phyloP scores from a whole-genome alignment of 2,888 invertebrate genomes.

The Epistrophe eligans region DNA sequence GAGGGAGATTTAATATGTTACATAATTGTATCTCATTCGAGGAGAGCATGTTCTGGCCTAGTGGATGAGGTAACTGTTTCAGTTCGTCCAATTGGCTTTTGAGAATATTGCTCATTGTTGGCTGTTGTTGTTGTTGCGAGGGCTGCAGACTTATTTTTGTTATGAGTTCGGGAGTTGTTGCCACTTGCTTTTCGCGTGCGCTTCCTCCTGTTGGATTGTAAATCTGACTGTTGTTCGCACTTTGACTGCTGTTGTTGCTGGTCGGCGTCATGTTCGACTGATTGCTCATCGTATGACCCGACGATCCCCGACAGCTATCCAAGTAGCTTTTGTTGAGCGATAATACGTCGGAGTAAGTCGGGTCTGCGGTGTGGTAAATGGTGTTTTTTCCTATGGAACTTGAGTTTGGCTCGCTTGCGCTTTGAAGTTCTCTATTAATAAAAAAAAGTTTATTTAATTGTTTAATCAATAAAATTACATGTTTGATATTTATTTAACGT shows the following conservation, averaged over 20 bases:
- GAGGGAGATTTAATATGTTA: constrained; percentile 90
- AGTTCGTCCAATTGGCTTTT: constrained; percentile 83
- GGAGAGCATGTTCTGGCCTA: constrained; percentile 86
- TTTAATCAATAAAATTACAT: neutral
- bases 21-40: constrained; percentile 90
- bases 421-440: constrained; percentile 81
- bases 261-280: constrained; percentile 86
- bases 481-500: constrained; percentile 78
- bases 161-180: constrained; percentile 78
- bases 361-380: constrained; percentile 89
- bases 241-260: constrained; percentile 83
- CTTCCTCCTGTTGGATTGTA: constrained; percentile 68
- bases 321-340: constrained; percentile 84
- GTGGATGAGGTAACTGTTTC: constrained; percentile 80
- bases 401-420: constrained; percentile 85
- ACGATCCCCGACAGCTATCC: constrained; percentile 85
- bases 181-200: constrained; percentile 70
- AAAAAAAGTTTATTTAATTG: neutral
- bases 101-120: constrained; percentile 86
- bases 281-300: constrained; percentile 84
- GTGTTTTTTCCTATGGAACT: constrained; percentile 94
- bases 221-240: constrained; percentile 79
- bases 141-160: constrained; percentile 78
- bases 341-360: constrained; percentile 84
- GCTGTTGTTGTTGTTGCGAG: constrained; percentile 77